These are phyloP conservation scores for Pachypanchax playfairii DNA, from an alignment of 2,113 vertebrate genomes.

Conservation along the genomic window DNA sequence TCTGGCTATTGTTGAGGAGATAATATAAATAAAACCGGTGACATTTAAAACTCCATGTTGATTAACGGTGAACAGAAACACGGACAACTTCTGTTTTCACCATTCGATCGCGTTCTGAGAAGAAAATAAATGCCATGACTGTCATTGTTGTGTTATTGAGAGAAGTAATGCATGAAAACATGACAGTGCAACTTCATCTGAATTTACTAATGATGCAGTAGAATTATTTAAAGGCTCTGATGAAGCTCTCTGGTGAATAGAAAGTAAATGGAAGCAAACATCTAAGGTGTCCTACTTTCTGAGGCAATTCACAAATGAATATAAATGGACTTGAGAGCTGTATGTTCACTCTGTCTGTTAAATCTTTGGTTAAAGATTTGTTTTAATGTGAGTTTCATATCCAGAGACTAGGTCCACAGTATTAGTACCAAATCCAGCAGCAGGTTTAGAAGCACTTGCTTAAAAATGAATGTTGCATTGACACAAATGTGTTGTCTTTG, in stretches of 20 bases:
- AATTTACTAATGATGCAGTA: slow-evolving; percentile 8
- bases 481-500: neutral
- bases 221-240: neutral
- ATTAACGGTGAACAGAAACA: neutral
- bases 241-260: slow-evolving; percentile 11
- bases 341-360: neutral
- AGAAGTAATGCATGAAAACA: neutral
- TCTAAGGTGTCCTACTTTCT: slow-evolving; percentile 46
- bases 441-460: neutral
- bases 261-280: slow-evolving; percentile 24
- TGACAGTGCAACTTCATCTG: neutral
- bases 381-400: neutral
- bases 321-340: slow-evolving; percentile 7
- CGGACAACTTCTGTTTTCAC: neutral
- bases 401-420: neutral
- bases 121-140: neutral
- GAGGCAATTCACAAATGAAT: slow-evolving; percentile 11
- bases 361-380: neutral
- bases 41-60: neutral
- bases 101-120: neutral
- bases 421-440: neutral
- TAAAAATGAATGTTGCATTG: neutral
- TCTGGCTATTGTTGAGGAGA: neutral
- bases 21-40: too few relatives aligned
- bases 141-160: neutral